A percentile compares a stretch with the other conserved stretches of the same genome.
Conservation (phyloP, 1,140 invertebrate genomes). For the Eueides isabella region DNA sequence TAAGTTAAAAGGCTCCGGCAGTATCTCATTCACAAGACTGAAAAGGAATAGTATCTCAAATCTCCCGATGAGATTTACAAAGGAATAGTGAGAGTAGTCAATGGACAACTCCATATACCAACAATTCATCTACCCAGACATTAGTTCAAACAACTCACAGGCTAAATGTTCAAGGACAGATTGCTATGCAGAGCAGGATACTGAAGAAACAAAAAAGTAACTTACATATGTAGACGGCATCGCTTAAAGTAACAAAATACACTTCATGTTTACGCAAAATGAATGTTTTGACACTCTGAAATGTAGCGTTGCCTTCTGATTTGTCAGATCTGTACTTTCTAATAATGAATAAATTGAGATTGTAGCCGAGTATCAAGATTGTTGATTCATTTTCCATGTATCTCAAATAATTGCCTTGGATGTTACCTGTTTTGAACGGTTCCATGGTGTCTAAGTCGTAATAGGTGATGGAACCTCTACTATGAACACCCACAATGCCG, state of each 20-base stretch:
- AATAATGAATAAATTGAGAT: conserved; percentile 50
- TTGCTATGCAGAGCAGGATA: no score
- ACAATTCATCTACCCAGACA: no score
- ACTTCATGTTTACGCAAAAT: conserved; percentile 46
- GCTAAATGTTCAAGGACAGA: no score
- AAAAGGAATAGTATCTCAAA: no score
- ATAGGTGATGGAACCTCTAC: conserved; percentile 50
- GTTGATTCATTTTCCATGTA: conserved; percentile 55
- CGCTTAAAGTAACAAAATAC: conserved; percentile 51
- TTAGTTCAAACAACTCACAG: no score
- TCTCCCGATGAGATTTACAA: no score
- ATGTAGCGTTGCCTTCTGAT: conserved; percentile 30
- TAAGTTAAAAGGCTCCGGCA: no score
- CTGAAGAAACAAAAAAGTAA: no score
- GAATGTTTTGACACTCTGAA: conserved; percentile 55
- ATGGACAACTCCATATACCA: no score
- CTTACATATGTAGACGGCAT: conserved; percentile 53
- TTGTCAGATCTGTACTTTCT: conserved; percentile 38
- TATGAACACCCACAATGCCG: conserved; percentile 57
- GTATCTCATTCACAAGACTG: no score
- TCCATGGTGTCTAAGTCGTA: conserved; percentile 55
- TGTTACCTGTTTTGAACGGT: conserved; percentile 27
- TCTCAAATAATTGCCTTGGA: conserved; percentile 49
- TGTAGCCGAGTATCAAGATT: conserved; percentile 45
- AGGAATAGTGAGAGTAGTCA: no score